Evolutionary conservation across 2,113 vertebrate genomes (phyloP).

Genomic region (Grallaria varia): DNA sequence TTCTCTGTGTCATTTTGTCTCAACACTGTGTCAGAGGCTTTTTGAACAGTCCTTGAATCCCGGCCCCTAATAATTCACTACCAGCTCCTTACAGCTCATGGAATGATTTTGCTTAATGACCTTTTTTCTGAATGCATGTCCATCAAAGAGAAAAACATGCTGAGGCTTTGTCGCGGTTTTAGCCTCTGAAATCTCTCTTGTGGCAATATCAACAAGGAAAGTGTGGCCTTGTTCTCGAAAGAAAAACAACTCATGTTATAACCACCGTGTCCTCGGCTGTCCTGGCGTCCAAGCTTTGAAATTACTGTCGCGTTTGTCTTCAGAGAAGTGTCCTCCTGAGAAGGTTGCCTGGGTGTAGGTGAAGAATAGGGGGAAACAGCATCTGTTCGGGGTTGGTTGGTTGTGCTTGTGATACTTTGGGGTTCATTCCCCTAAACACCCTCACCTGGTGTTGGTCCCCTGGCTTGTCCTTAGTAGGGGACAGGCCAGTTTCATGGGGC

Average conservation of each 20-base stretch:
- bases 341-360: neutral
- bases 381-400: neutral
- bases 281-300: neutral
- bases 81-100: neutral
- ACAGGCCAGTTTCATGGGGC: neutral
- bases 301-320: neutral
- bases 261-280: neutral
- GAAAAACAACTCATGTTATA: neutral
- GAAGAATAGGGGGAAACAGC: neutral
- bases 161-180: neutral
- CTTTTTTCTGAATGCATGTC: neutral
- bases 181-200: neutral
- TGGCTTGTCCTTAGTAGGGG: neutral
- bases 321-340: neutral
- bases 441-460: neutral
- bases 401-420: neutral
- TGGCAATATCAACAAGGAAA: neutral
- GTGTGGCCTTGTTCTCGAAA: conserved; percentile 11
- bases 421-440: neutral
- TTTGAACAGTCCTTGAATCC: neutral
- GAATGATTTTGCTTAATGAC: neutral
- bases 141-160: neutral
- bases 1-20: neutral
- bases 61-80: neutral
- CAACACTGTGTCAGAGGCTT: neutral